Conservation (phyloP, 2,797 vertebrate genomes). For the Anguilla marmorata region DNA sequence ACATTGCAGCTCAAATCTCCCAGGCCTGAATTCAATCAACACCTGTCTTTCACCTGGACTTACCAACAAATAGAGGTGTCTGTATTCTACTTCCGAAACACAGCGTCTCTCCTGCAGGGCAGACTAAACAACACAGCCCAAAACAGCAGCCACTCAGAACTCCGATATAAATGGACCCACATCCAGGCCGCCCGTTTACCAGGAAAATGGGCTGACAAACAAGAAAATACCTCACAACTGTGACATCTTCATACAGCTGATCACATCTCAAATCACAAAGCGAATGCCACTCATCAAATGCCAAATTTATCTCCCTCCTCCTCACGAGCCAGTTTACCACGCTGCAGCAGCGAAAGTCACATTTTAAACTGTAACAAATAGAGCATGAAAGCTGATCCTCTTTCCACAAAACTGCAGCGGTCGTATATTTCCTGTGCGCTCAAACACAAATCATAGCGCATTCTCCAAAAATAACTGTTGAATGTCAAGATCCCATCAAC, state of each 20-base stretch:
- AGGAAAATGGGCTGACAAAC: background rate
- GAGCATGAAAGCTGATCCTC: background rate
- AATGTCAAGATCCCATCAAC: slow-evolving; percentile 9
- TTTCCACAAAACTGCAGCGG: background rate
- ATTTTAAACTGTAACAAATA: background rate
- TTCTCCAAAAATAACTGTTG: slow-evolving; percentile 1
- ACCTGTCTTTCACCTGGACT: background rate
- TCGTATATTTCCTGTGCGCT: background rate
- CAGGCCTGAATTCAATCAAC: background rate
- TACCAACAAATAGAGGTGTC: background rate
- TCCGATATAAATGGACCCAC: background rate
- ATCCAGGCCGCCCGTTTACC: background rate
- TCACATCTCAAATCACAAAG: background rate
- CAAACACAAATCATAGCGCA: slow-evolving; percentile 4
- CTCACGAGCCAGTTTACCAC: background rate
- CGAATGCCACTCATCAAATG: background rate
- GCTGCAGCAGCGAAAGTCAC: background rate
- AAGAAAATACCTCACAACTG: background rate
- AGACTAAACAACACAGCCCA: background rate
- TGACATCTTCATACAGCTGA: background rate
- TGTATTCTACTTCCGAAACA: background rate
- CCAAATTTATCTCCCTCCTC: background rate
- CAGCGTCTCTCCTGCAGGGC: background rate
- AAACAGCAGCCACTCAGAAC: background rate
- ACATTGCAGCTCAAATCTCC: background rate